Base-by-base conservation (phyloP, 2,113 vertebrate species). In the Chionis minor region DNA sequence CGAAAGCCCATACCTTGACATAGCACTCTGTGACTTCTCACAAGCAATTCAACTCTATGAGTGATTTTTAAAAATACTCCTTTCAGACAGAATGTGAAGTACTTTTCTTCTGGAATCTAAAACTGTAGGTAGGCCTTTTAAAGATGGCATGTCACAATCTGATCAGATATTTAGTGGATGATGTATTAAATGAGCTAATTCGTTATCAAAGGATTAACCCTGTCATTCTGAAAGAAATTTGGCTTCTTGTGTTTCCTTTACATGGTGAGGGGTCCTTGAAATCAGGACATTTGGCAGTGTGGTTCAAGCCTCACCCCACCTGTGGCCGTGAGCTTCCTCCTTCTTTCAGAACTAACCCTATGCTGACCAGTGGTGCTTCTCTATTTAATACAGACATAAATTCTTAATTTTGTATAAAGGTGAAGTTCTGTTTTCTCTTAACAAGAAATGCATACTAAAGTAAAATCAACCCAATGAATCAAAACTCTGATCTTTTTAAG, bases 211-310 rank as follows among this genome's bases (percentile, higher is more conserved):
- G 4, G 27, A 86, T 58, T 52, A 86, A 55, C 1, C 6, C 4
- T 51, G 4, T 59, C 55, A 56, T 67, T 92, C 9, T 69, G 49
- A 86, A 82, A 51, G n/a, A 69, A 90, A 59, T 11, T 55, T 8
- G 61, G 1, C 4, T 69, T 69, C 6, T 6, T 28, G 2, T 59
- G 2, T 55, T 80, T 88, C 30, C 20, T 88, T 66, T 71, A 40
- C 6, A 47, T 26, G 6, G 4, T 1, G 1, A 90, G 1, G 4
- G 2, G 5, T 40, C 70, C 74, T 81, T 0, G 0, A 86, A 86
- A 59, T 47, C 21, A 63, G 59, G 17, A 67, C 12, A 67, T 61
- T 47, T 40, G n/a, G 8, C 3, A 54, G 4, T 1, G 0, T 45
- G 8, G 7, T 67, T 30, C 24, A 79, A 62, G 6, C 4, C 14